Conservation (phyloP, 2,888 invertebrate species). For the Ochlodes sylvanus region DNA sequence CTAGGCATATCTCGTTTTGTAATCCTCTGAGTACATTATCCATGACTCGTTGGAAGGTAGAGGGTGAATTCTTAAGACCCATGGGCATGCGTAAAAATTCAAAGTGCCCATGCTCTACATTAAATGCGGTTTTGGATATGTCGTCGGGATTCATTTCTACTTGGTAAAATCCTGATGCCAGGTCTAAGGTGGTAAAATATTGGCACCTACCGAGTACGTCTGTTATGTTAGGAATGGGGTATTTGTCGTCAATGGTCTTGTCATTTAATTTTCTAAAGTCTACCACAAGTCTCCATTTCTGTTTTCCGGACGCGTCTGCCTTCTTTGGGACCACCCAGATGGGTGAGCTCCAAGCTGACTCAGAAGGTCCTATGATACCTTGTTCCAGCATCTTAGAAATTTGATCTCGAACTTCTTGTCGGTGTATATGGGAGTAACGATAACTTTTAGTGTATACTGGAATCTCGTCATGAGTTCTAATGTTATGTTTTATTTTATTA, state of each 20-base stretch:
- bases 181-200: constrained; percentile 44
- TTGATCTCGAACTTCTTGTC: constrained; percentile 37
- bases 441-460: constrained; percentile 41
- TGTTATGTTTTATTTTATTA: constrained; percentile 31
- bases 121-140: constrained; percentile 43
- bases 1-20: constrained; percentile 45
- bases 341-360: constrained; percentile 39
- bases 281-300: constrained; percentile 42
- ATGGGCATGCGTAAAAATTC: constrained; percentile 46
- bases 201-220: constrained; percentile 42
- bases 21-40: constrained; percentile 46
- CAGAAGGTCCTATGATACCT: constrained; percentile 38
- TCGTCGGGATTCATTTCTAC: constrained; percentile 43
- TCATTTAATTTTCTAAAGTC: constrained; percentile 47
- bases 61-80: constrained; percentile 46
- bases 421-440: constrained; percentile 36
- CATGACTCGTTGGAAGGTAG: constrained; percentile 50
- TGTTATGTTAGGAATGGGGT: constrained; percentile 41
- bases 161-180: constrained; percentile 43
- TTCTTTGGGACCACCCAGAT: constrained; percentile 41
- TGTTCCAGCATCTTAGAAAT: constrained; percentile 40
- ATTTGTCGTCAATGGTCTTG: constrained; percentile 38
- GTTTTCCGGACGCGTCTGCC: constrained; percentile 33
- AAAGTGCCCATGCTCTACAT: constrained; percentile 43
- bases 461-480: constrained; percentile 33